phyloP scores from a whole-genome alignment of 2,888 invertebrate genomes.

The Drosophila histrio region DNA sequence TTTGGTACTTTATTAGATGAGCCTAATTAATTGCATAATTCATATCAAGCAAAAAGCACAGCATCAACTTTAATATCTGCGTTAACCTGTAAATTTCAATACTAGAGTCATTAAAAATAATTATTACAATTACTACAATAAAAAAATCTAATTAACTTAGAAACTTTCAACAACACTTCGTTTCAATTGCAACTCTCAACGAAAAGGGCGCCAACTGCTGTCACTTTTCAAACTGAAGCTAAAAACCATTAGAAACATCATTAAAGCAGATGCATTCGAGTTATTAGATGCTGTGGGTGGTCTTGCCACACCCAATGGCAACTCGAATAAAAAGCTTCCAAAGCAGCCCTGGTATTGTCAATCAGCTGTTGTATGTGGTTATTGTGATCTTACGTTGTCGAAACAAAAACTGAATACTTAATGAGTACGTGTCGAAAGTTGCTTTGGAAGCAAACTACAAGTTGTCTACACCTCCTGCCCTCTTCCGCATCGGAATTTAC shows the following conservation, averaged over 20 bases:
- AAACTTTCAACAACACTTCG: background rate
- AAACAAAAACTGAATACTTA: background rate
- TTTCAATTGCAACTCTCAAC: conserved; percentile 4
- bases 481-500: conserved; percentile 24
- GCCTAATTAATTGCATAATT: conserved; percentile 46
- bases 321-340: conserved; percentile 6
- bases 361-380: conserved; percentile 36
- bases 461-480: background rate
- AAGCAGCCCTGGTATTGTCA: conserved; percentile 31
- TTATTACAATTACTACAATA: conserved; percentile 15
- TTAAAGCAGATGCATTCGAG: conserved; percentile 4
- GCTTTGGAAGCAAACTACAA: background rate
- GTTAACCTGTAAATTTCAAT: conserved; percentile 62
- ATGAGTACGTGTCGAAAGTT: background rate
- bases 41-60: conserved; percentile 54
- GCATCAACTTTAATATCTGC: conserved; percentile 57
- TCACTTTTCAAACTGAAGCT: conserved; percentile 7
- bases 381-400: background rate
- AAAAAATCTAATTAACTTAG: conserved; percentile 37
- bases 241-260: conserved; percentile 13
- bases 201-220: conserved; percentile 32
- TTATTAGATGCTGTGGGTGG: conserved; percentile 17
- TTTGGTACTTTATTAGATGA: conserved; percentile 26
- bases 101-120: conserved; percentile 52
- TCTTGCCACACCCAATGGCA: conserved; percentile 31